Percentiles rank a stretch among this genome's conserved stretches.
phyloP scores from a whole-genome alignment of 2,797 vertebrate species.

The Octomys mimax region DNA sequence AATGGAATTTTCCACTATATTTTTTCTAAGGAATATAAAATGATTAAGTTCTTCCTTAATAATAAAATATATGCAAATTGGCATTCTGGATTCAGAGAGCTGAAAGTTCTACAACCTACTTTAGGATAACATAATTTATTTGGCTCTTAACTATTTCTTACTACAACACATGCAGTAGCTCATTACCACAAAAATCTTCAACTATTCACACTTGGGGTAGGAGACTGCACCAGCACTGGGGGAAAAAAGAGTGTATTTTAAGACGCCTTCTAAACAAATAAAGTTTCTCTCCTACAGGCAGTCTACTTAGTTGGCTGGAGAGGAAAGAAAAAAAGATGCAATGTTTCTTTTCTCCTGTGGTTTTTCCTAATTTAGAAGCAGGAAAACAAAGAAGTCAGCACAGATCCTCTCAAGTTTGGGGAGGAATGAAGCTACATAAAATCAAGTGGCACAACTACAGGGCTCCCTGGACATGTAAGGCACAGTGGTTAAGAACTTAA shows the following conservation, averaged over 20 bases:
- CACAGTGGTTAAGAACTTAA: neutral
- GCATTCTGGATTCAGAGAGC: constrained; percentile 53
- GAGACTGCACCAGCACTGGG: neutral
- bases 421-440: constrained; percentile 7
- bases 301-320: neutral
- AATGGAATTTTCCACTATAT: constrained; percentile 54
- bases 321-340: constrained; percentile 8
- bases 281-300: neutral
- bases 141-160: constrained; percentile 59
- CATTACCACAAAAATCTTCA: constrained; percentile 30
- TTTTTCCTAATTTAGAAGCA: constrained; percentile 22
- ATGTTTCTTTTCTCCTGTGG: neutral
- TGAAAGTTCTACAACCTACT: constrained; percentile 61
- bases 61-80: constrained; percentile 33
- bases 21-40: constrained; percentile 70
- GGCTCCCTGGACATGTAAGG: neutral
- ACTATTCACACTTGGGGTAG: neutral
- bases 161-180: constrained; percentile 50
- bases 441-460: neutral
- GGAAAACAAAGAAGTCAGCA: constrained; percentile 31
- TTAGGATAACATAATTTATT: constrained; percentile 58
- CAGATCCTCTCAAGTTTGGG: neutral
- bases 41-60: constrained; percentile 39
- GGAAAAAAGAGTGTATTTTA: constrained; percentile 35
- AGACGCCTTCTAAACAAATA: neutral